These are phyloP conservation scores for Subacronicta megacephala DNA, from an alignment of 2,888 invertebrate species.

Conservation along the genomic window DNA sequence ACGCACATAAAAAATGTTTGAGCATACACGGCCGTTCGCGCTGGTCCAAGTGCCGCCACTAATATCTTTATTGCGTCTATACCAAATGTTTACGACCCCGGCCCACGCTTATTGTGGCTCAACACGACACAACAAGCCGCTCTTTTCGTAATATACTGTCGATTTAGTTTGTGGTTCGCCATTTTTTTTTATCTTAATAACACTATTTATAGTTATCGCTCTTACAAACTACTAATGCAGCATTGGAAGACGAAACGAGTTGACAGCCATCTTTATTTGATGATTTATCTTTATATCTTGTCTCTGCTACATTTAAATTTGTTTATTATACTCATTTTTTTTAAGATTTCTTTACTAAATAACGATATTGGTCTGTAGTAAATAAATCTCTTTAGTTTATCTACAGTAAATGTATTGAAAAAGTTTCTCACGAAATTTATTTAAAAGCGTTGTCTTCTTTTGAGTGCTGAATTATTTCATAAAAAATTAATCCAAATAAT, in stretches of 20 bases:
- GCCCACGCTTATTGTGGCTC: conserved; percentile 67
- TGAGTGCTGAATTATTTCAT: too few relatives aligned
- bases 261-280: conserved; percentile 42
- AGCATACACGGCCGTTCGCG: conserved; percentile 59
- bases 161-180: conserved; percentile 52
- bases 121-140: conserved; percentile 64
- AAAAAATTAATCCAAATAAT: too few relatives aligned
- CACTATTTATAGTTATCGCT: conserved; percentile 63
- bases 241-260: conserved; percentile 47
- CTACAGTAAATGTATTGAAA: too few relatives aligned
- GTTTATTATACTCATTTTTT: conserved; percentile 37
- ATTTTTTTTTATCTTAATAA: conserved; percentile 59
- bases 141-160: conserved; percentile 52
- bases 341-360: background rate
- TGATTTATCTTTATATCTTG: conserved; percentile 38
- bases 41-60: conserved; percentile 61
- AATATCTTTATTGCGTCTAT: conserved; percentile 77
- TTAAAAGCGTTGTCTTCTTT: too few relatives aligned
- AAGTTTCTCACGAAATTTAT: too few relatives aligned
- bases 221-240: conserved; percentile 57
- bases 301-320: conserved; percentile 21
- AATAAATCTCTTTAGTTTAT: too few relatives aligned
- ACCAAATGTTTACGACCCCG: conserved; percentile 74
- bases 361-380: too few relatives aligned
- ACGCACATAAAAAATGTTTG: conserved; percentile 61